These are phyloP conservation scores for Leucophenga varia DNA, from an alignment of 1,140 invertebrate genomes.

Conservation along the genomic window DNA sequence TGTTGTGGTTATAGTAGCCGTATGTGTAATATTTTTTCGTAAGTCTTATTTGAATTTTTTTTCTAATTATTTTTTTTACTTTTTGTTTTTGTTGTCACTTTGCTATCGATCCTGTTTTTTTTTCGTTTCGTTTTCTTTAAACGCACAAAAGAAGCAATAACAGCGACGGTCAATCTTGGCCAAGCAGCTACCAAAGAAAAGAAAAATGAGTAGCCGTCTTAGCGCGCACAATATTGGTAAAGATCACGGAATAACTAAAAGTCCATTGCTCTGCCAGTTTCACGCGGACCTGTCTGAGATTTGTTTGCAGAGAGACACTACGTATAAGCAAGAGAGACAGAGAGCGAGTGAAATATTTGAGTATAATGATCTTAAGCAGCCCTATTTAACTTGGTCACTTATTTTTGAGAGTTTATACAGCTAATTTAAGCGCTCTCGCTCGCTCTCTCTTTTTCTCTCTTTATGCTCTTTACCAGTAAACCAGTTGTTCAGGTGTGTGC, in stretches of 20 bases:
- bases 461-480: neutral
- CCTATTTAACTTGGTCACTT: too few relatives aligned
- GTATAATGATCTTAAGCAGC: too few relatives aligned
- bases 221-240: constrained; percentile 56
- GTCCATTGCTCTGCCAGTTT: constrained; percentile 51
- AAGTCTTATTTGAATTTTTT: neutral
- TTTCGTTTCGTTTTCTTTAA: neutral
- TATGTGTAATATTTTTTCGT: too few relatives aligned
- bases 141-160: neutral
- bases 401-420: constrained; percentile 14
- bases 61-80: constrained; percentile 4
- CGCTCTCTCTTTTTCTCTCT: constrained; percentile 10
- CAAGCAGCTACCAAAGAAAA: neutral
- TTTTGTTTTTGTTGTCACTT: constrained; percentile 23
- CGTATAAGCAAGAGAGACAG: too few relatives aligned
- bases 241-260: constrained; percentile 57
- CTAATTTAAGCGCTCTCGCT: neutral
- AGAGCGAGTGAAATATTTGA: too few relatives aligned
- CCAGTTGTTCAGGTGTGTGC: constrained; percentile 9
- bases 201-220: constrained; percentile 43
- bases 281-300: constrained; percentile 55
- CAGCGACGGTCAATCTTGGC: neutral
- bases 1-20: too few relatives aligned
- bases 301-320: too few relatives aligned
- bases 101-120: constrained; percentile 26